phyloP scores from a whole-genome alignment of 2,797 vertebrate genomes.

The Cyclura pinguis region DNA sequence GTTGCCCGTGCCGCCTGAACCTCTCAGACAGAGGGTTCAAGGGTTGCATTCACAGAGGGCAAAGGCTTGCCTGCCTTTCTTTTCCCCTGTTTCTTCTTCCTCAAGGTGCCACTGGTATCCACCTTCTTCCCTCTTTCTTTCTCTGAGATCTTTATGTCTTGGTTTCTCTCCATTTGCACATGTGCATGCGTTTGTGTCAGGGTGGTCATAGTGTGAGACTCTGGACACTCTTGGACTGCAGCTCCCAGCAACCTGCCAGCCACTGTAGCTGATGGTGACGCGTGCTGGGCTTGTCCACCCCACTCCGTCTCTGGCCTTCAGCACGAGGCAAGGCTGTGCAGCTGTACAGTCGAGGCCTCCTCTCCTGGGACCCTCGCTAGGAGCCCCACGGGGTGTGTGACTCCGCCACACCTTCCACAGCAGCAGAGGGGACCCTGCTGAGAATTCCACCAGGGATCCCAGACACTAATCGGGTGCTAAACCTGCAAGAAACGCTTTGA shows the following conservation, averaged over 20 bases:
- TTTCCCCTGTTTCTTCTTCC: background rate
- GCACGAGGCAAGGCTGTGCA: no score
- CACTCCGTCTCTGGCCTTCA: no score
- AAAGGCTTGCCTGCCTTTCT: background rate
- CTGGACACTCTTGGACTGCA: no score
- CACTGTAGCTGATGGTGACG: no score
- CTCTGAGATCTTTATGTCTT: background rate
- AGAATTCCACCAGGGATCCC: constrained; percentile 59
- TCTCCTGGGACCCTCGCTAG: background rate
- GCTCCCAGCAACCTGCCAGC: no score
- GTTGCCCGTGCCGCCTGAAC: no score
- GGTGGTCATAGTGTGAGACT: no score
- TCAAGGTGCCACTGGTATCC: background rate
- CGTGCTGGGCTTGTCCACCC: no score
- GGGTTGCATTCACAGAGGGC: background rate
- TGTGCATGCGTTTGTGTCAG: background rate
- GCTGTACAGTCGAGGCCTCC: background rate
- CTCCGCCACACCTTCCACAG: no score
- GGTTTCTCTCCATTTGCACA: no score
- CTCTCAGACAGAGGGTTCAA: background rate
- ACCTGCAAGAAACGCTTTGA: constrained; percentile 75
- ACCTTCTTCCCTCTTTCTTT: background rate
- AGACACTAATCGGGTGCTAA: constrained; percentile 65
- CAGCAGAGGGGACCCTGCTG: constrained; percentile 14
- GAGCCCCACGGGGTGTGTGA: no score